phyloP scores from a whole-genome alignment of 2,113 vertebrate genomes.

The Porphyrio hochstetteri region DNA sequence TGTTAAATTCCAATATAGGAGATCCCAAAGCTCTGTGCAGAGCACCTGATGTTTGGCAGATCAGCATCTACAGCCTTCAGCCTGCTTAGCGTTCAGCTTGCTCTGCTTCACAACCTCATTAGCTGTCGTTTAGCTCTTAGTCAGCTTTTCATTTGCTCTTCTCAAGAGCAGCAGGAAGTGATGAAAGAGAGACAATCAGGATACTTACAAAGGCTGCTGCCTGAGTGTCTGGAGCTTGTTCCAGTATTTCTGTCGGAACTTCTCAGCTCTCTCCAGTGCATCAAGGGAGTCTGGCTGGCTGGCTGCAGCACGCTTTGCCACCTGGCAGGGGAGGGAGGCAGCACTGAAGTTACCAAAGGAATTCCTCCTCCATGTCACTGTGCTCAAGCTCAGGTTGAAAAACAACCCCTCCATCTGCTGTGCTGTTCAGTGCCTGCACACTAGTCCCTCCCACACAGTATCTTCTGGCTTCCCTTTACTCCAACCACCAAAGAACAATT shows the following conservation, averaged over 20 bases:
- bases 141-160: not conserved
- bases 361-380: not conserved
- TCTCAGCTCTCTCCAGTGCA: conserved; percentile 85
- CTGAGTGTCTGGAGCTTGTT: conserved; percentile 93
- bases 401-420: not conserved
- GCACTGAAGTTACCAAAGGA: not conserved
- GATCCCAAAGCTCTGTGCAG: not conserved
- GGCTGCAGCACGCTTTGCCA: conserved; percentile 92
- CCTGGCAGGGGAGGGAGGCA: conserved; percentile 71
- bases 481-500: not conserved
- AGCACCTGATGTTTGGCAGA: not conserved
- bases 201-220: conserved; percentile 93
- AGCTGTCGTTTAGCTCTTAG: not conserved
- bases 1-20: not conserved
- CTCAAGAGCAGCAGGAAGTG: not conserved
- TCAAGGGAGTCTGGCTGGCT: conserved; percentile 88
- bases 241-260: conserved; percentile 95
- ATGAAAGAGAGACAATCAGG: not conserved
- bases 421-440: not conserved
- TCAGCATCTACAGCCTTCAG: not conserved
- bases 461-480: not conserved
- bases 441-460: not conserved
- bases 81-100: not conserved
- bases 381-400: not conserved
- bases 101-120: not conserved